Evolutionary conservation across 2,888 invertebrate species (phyloP).

Genomic region (Magallana nippona): DNA sequence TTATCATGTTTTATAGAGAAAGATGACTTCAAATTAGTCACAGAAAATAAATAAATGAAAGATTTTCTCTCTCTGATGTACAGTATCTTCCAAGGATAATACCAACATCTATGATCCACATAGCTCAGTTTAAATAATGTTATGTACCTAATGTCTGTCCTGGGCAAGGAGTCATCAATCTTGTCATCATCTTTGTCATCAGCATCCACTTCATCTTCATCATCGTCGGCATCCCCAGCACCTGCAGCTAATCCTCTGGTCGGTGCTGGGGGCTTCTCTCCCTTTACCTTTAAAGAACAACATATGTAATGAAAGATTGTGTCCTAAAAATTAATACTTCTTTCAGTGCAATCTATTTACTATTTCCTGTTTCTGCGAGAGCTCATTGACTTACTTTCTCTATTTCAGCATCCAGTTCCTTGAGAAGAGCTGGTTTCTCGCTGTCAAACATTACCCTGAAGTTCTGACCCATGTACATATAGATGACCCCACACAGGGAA

Average conservation of each 20-base stretch:
- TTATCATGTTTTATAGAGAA: too few relatives aligned
- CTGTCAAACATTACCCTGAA: conserved; percentile 90
- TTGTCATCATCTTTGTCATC: conserved; percentile 75
- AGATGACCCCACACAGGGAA: conserved; percentile 87
- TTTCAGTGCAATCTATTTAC: too few relatives aligned
- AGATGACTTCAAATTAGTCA: too few relatives aligned
- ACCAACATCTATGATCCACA: too few relatives aligned
- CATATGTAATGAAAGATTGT: neutral
- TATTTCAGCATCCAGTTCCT: conserved; percentile 91
- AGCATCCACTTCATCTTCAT: conserved; percentile 79
- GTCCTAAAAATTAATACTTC: neutral
- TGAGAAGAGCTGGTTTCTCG: conserved; percentile 91
- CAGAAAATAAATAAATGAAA: too few relatives aligned
- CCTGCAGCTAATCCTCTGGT: conserved; percentile 83
- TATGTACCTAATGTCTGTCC: conserved; percentile 52
- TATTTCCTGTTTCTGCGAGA: too few relatives aligned
- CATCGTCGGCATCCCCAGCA: conserved; percentile 81
- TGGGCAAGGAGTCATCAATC: conserved; percentile 87
- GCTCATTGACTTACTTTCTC: conserved; percentile 83
- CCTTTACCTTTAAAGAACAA: conserved; percentile 79
- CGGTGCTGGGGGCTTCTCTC: conserved; percentile 88
- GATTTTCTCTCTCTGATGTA: neutral
- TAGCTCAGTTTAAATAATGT: neutral
- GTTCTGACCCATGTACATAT: conserved; percentile 88
- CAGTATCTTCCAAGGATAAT: neutral